Base-by-base conservation (phyloP, 2,888 invertebrate species). In the Drosophila birchii region DNA sequence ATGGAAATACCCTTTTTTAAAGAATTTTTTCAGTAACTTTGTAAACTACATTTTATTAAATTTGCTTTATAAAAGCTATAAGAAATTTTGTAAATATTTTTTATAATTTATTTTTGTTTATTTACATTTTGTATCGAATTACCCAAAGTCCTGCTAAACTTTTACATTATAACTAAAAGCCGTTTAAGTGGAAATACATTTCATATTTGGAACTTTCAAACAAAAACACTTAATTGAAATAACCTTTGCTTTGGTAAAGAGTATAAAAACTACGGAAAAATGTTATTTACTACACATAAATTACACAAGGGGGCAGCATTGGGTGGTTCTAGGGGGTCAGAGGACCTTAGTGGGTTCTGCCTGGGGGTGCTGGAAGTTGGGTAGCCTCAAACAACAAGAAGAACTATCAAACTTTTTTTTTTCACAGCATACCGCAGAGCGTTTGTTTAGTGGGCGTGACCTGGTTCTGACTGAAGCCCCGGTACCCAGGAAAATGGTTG, bases 231-330 rank as follows among this genome's bases (percentile, higher is more conserved):
- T 18, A 43, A 20, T 14, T 12, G 7, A 20, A 18, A 11, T 32
- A 34, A 23, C 16, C 69, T n/a, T 12, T 43, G 18, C 20, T 4
- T 3, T 2, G 12, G 16, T 5, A 29, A 7, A 51, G 64, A 26
- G 66, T 66, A 64, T 43, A 8, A 43, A 43, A 64, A 66, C 49
- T 68, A 58, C 41, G 47, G 71, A 41, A 66, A 68, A 68, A 85
- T 87, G 78, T 85, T 89, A 89, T 89, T 85, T 85, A 85, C 84
- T 78, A 78, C 89, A 87, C 82, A 85, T 85, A 85, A 89, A 87
- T 89, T 89, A 74, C 76, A 53, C 16, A 53, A 16, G 12, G 32
- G 39, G 51, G 36, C 12, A 23, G 14, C 20, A 0, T 4, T n/a
- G 59, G 18, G 11, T 18, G 26, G 44, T 4, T 7, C 6, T 2